phyloP scores from a whole-genome alignment of 2,797 vertebrate species.

The Anguilla marmorata region DNA sequence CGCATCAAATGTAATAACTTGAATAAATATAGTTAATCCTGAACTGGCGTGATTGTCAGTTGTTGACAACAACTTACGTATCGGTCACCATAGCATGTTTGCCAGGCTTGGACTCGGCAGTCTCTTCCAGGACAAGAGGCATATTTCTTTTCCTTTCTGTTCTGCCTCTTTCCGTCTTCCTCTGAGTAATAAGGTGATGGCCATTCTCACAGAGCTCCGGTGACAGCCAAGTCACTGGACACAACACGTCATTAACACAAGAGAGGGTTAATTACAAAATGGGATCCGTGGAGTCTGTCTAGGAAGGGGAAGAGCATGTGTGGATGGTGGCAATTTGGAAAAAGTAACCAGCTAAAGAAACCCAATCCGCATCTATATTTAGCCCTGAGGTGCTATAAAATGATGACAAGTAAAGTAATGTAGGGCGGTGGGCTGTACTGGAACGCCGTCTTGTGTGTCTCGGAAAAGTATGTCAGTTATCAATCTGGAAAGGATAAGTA shows the following conservation, averaged over 20 bases:
- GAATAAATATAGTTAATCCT: not conserved
- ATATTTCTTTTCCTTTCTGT: not conserved
- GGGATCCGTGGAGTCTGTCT: slow-evolving; percentile 13
- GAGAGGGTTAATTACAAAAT: slow-evolving; percentile 46
- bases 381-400: not conserved
- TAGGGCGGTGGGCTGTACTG: not conserved
- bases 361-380: slow-evolving; percentile 44
- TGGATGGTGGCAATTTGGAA: slow-evolving; percentile 63
- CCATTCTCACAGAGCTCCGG: slow-evolving; percentile 41
- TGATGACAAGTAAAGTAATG: not conserved
- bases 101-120: not conserved
- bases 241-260: slow-evolving; percentile 43
- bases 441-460: not conserved
- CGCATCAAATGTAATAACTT: not conserved
- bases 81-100: not conserved
- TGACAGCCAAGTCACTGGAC: slow-evolving; percentile 13
- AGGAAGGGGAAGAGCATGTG: not conserved
- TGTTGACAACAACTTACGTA: not conserved
- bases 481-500: not conserved
- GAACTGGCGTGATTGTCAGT: not conserved
- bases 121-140: not conserved
- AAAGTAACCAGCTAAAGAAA: slow-evolving; percentile 60
- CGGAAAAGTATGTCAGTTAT: not conserved
- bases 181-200: slow-evolving; percentile 5
- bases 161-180: not conserved